phyloP scores from a whole-genome alignment of 2,888 invertebrate species.

The Cephus spinipes region DNA sequence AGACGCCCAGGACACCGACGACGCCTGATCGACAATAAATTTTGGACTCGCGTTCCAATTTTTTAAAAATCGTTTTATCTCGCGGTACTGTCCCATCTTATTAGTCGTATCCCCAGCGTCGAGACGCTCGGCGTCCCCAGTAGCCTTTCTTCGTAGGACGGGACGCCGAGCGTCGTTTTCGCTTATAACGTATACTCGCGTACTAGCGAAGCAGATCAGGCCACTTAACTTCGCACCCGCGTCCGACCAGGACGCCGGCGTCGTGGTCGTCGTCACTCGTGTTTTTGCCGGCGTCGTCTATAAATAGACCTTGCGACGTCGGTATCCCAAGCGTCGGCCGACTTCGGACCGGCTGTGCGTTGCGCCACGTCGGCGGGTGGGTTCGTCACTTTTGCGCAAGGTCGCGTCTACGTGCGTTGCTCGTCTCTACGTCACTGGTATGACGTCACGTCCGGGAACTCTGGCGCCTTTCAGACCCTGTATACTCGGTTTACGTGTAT shows the following conservation, averaged over 20 bases:
- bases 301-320: conserved; percentile 46
- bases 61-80: not conserved
- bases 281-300: conserved; percentile 51
- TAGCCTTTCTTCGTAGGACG: not conserved
- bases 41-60: conserved; percentile 24
- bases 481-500: not conserved
- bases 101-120: not conserved
- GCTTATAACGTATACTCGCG: not conserved
- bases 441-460: not conserved
- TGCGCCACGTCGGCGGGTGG: not conserved
- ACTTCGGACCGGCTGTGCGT: not conserved
- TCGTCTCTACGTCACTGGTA: not conserved
- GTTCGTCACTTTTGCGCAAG: conserved; percentile 4
- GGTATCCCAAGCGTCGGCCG: conserved; percentile 16
- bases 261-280: conserved; percentile 43
- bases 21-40: conserved; percentile 54
- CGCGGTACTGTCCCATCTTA: not conserved
- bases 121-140: not conserved
- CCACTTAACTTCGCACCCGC: conserved; percentile 38
- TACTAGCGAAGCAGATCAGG: conserved; percentile 25
- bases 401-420: not conserved
- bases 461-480: not conserved
- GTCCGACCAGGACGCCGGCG: conserved; percentile 13
- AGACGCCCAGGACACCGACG: conserved; percentile 46
- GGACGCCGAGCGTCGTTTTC: not conserved